Percentiles rank a stretch among this genome's conserved stretches.
These are phyloP conservation scores for Alaudala cheleensis DNA, from an alignment of 2,113 vertebrate species.

Conservation along the genomic window DNA sequence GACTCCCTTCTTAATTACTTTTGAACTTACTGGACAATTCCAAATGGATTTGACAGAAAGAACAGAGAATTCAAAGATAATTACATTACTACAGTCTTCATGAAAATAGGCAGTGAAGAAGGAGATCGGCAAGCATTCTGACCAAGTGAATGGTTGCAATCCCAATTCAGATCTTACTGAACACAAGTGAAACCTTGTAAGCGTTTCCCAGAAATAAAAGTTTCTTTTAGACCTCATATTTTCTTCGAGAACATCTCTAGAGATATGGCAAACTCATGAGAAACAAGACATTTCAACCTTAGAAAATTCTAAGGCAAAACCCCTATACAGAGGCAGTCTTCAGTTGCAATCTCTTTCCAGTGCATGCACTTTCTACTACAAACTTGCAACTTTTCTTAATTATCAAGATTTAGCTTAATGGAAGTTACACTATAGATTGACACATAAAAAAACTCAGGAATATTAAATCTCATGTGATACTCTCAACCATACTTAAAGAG, in stretches of 20 bases:
- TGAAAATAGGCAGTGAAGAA: conserved; percentile 40
- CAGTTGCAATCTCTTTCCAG: not conserved
- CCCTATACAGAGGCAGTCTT: not conserved
- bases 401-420: not conserved
- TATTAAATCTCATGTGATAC: not conserved
- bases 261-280: not conserved
- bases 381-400: not conserved
- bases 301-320: not conserved
- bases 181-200: not conserved
- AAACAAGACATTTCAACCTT: not conserved
- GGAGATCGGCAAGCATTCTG: not conserved
- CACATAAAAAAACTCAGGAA: not conserved
- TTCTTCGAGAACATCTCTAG: not conserved
- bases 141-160: not conserved
- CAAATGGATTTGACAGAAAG: conserved; percentile 44
- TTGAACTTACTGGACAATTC: conserved; percentile 30
- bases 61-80: conserved; percentile 39
- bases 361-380: not conserved
- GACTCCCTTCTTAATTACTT: conserved; percentile 35
- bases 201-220: not conserved
- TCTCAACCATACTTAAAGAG: not conserved
- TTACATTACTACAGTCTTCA: conserved; percentile 18
- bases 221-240: not conserved
- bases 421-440: not conserved
- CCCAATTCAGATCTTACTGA: not conserved